Conservation (phyloP, 2,113 vertebrate species). For the Periophthalmodon schlosseri region DNA sequence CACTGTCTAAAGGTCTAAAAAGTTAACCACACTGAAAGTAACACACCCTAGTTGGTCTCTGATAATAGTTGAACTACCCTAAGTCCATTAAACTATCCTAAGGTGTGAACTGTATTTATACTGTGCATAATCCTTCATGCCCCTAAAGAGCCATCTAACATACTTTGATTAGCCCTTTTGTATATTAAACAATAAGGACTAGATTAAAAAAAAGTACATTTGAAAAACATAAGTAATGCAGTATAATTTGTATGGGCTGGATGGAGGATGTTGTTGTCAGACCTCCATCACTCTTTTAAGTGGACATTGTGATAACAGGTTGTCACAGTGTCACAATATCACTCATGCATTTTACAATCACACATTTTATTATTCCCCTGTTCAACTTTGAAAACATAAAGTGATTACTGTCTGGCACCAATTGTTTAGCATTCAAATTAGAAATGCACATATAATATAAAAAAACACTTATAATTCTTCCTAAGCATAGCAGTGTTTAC, state of each 20-base stretch:
- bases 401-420: neutral
- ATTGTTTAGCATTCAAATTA: neutral
- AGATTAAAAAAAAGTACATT: neutral
- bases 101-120: too few relatives aligned
- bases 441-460: neutral
- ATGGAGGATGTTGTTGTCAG: neutral
- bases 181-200: neutral
- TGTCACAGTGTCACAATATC: slow-evolving; percentile 4
- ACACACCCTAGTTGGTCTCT: too few relatives aligned
- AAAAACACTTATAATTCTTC: neutral
- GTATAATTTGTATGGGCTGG: neutral
- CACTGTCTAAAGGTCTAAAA: too few relatives aligned
- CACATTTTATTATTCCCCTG: neutral
- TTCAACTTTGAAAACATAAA: slow-evolving; percentile 1
- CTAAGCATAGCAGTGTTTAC: neutral
- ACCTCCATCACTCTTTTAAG: slow-evolving; percentile 5
- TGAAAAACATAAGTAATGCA: neutral
- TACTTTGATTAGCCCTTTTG: too few relatives aligned
- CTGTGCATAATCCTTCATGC: too few relatives aligned
- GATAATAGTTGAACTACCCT: too few relatives aligned
- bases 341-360: neutral
- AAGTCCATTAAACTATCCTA: too few relatives aligned
- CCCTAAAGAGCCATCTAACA: too few relatives aligned
- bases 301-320: slow-evolving; percentile 1
- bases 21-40: too few relatives aligned